Percentiles rank a stretch among this genome's conserved stretches.
Conservation (phyloP, 2,888 invertebrate species). For the Omphaloscelis lunosa region DNA sequence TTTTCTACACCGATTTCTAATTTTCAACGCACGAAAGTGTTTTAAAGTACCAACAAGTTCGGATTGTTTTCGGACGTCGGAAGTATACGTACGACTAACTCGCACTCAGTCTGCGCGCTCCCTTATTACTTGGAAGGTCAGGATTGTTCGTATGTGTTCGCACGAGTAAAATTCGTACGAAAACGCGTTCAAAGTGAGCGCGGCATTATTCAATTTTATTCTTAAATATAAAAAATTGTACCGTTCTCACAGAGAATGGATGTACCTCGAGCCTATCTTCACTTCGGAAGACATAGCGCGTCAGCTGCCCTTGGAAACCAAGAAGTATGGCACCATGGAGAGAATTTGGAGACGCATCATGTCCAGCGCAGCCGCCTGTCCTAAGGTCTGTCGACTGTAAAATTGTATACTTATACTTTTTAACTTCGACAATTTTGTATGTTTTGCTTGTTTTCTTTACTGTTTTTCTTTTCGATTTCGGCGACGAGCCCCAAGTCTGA, state of each 20-base stretch:
- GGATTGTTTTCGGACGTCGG: too few relatives aligned
- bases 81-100: too few relatives aligned
- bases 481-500: background rate
- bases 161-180: too few relatives aligned
- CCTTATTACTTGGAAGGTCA: too few relatives aligned
- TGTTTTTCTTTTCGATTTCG: background rate
- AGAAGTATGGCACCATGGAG: constrained; percentile 95
- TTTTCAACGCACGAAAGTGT: too few relatives aligned
- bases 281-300: constrained; percentile 95
- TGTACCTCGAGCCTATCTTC: constrained; percentile 96
- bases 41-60: too few relatives aligned
- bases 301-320: constrained; percentile 94
- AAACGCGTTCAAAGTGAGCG: too few relatives aligned
- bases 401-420: background rate
- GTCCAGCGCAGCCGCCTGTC: constrained; percentile 92
- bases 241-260: constrained; percentile 92
- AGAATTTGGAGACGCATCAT: constrained; percentile 95
- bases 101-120: too few relatives aligned
- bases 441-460: background rate
- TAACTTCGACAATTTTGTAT: background rate
- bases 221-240: background rate
- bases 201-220: background rate
- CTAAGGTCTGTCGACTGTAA: constrained; percentile 85
- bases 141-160: too few relatives aligned
- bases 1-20: too few relatives aligned